phyloP scores from a whole-genome alignment of 1,140 invertebrate species.

The Drosophila azteca region DNA sequence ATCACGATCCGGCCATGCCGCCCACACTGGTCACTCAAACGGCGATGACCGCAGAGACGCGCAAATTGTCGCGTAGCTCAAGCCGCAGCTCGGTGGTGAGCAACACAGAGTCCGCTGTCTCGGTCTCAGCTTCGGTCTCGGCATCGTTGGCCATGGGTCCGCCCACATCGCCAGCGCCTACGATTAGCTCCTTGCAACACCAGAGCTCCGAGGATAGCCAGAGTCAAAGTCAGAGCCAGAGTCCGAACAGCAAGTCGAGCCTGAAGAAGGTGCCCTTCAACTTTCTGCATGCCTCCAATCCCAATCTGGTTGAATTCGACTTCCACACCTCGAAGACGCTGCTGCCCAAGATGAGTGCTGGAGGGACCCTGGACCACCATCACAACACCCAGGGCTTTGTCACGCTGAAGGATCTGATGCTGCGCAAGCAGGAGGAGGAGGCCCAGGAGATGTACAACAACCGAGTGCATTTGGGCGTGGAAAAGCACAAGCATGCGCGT shows the following conservation, averaged over 20 bases:
- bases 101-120: slow-evolving; percentile 24
- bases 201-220: slow-evolving; percentile 65
- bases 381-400: slow-evolving; percentile 85
- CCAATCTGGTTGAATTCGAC: slow-evolving; percentile 87
- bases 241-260: slow-evolving; percentile 68
- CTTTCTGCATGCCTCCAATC: slow-evolving; percentile 88
- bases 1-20: slow-evolving; percentile 70
- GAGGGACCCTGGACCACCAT: slow-evolving; percentile 62
- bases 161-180: slow-evolving; percentile 71
- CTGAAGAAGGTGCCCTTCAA: slow-evolving; percentile 84
- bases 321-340: slow-evolving; percentile 80
- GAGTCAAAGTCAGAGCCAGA: slow-evolving; percentile 60
- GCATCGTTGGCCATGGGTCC: slow-evolving; percentile 55
- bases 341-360: slow-evolving; percentile 70
- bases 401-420: slow-evolving; percentile 90
- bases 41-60: slow-evolving; percentile 11
- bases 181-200: slow-evolving; percentile 64
- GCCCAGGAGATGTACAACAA: slow-evolving; percentile 86
- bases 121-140: slow-evolving; percentile 7
- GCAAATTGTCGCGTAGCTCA: slow-evolving; percentile 67
- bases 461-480: slow-evolving; percentile 84
- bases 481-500: slow-evolving; percentile 73
- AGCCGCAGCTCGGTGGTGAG: slow-evolving; percentile 68
- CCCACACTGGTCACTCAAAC: slow-evolving; percentile 42
- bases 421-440: slow-evolving; percentile 89